phyloP scores from a whole-genome alignment of 2,113 vertebrate species.

The Ceratotherium simum region DNA sequence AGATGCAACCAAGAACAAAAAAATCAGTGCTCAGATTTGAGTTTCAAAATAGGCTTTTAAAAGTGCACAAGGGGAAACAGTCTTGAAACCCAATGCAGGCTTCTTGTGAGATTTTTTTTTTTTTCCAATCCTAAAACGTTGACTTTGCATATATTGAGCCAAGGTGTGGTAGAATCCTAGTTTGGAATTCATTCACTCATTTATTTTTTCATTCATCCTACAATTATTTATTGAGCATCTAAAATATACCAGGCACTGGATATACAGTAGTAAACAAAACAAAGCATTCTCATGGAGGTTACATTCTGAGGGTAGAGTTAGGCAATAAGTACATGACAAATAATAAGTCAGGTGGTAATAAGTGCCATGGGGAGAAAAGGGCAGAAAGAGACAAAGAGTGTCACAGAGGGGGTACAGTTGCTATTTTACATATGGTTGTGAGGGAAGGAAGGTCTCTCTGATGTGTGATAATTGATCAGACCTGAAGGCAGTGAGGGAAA shows the following conservation, averaged over 20 bases:
- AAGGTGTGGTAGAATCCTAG: background rate
- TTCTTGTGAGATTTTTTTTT: background rate
- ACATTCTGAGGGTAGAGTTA: background rate
- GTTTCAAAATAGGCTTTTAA: conserved; percentile 29
- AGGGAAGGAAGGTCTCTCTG: background rate
- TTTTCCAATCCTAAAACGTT: background rate
- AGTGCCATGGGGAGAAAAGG: background rate
- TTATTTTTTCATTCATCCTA: background rate
- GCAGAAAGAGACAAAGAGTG: background rate
- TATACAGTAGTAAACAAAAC: background rate
- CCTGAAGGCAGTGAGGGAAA: background rate
- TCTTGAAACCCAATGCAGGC: background rate
- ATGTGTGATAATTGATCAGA: background rate
- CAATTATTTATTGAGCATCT: background rate
- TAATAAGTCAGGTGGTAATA: background rate
- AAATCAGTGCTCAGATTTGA: conserved; percentile 19
- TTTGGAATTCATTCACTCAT: conserved; percentile 6
- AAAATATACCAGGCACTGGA: background rate
- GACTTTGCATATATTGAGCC: background rate
- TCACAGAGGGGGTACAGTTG: background rate
- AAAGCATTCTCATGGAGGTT: background rate
- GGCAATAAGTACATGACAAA: background rate
- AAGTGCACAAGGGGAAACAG: background rate
- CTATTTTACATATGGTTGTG: background rate
- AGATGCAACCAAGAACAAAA: background rate